These are phyloP conservation scores for Megaceryle alcyon DNA, from an alignment of 2,797 vertebrate genomes.

Conservation along the genomic window DNA sequence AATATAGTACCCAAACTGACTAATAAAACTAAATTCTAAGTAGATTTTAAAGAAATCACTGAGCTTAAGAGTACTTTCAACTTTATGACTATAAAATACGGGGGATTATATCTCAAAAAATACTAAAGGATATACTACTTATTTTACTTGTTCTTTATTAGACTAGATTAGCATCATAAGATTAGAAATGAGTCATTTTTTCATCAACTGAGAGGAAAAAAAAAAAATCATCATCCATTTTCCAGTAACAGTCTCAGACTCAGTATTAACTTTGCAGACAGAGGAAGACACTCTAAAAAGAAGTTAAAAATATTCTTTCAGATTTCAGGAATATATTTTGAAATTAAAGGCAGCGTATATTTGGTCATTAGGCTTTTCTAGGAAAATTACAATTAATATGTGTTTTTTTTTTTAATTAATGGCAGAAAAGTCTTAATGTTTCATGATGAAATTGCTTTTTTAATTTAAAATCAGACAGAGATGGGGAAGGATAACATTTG, in stretches of 20 bases:
- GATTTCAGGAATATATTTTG: neutral
- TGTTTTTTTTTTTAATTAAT: neutral
- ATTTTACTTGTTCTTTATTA: neutral
- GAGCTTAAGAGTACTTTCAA: neutral
- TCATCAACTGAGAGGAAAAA: neutral
- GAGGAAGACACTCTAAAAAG: neutral
- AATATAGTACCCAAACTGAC: neutral
- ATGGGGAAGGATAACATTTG: neutral
- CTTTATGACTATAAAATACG: neutral
- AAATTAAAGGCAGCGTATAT: neutral
- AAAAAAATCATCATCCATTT: neutral
- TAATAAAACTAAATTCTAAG: neutral
- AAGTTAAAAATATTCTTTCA: neutral
- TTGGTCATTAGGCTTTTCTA: neutral
- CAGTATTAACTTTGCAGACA: neutral
- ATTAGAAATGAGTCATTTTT: neutral
- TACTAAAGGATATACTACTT: too few species aligned
- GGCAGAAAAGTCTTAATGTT: neutral
- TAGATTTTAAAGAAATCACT: neutral
- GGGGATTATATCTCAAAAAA: neutral
- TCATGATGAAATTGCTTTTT: neutral
- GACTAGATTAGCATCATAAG: neutral
- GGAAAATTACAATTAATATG: neutral
- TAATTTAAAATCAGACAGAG: neutral
- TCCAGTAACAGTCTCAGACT: neutral